phyloP scores from a whole-genome alignment of 1,140 invertebrate species.

The Drosophila truncata region DNA sequence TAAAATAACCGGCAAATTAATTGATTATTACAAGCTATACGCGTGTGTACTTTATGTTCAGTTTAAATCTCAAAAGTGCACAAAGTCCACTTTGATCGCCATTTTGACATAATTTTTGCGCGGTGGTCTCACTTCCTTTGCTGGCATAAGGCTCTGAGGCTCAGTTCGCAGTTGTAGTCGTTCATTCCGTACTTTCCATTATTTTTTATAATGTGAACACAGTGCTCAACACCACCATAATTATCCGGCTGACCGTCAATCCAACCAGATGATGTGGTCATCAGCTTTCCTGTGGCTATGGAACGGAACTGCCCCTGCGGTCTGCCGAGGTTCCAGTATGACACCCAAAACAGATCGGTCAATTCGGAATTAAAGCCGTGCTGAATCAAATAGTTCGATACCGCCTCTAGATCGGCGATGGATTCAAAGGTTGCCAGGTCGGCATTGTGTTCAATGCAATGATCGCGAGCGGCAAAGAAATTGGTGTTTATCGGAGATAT shows the following conservation, averaged over 20 bases:
- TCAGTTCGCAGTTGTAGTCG: neutral
- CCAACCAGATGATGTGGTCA: slow-evolving; percentile 4
- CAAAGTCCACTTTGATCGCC: neutral
- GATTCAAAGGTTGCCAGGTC: too few relatives aligned
- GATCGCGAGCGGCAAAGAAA: too few relatives aligned
- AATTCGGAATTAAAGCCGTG: too few relatives aligned
- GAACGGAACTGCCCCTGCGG: neutral
- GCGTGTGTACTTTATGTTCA: too few relatives aligned
- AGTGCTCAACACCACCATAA: neutral
- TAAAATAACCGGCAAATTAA: too few relatives aligned
- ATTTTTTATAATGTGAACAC: neutral
- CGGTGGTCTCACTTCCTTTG: neutral
- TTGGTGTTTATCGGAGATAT: too few relatives aligned
- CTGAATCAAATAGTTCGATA: too few relatives aligned
- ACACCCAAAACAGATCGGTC: too few relatives aligned
- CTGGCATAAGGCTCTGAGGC: neutral
- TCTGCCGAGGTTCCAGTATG: neutral
- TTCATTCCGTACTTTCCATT: slow-evolving; percentile 2
- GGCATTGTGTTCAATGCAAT: too few relatives aligned
- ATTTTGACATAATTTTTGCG: neutral
- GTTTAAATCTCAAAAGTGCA: too few relatives aligned
- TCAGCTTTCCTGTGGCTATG: slow-evolving; percentile 1
- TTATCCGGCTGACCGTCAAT: neutral
- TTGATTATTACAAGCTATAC: too few relatives aligned
- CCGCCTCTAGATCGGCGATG: too few relatives aligned